phyloP scores from a whole-genome alignment of 2,888 invertebrate species.

The Sclerodermus sp. region DNA sequence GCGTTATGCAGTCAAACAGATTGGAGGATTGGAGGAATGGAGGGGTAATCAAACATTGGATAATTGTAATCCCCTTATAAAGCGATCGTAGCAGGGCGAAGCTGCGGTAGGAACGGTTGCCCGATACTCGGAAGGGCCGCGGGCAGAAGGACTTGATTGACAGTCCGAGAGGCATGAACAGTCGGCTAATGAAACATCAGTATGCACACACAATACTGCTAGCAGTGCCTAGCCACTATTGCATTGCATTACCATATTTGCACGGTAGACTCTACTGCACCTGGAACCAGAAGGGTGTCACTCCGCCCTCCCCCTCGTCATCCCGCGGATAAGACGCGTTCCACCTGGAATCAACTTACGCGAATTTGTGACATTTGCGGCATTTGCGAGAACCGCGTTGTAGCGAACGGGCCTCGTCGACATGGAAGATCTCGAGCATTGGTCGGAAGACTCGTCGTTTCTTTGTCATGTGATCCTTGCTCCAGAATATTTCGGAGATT shows the following conservation, averaged over 20 bases:
- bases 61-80: constrained; percentile 45
- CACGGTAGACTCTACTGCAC: constrained; percentile 16
- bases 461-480: too few relatives aligned
- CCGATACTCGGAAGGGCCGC: constrained; percentile 33
- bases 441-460: too few relatives aligned
- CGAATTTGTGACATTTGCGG: too few relatives aligned
- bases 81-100: constrained; percentile 37
- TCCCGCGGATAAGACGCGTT: too few relatives aligned
- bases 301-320: too few relatives aligned
- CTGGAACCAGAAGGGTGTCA: too few relatives aligned
- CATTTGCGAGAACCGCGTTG: too few relatives aligned
- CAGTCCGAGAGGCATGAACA: constrained; percentile 48
- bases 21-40: constrained; percentile 6
- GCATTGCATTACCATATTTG: constrained; percentile 37
- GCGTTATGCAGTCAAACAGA: too few relatives aligned
- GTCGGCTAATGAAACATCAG: constrained; percentile 55
- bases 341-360: too few relatives aligned
- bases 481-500: too few relatives aligned
- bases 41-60: constrained; percentile 39
- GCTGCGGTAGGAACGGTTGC: not conserved
- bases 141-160: constrained; percentile 49
- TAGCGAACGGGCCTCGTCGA: too few relatives aligned
- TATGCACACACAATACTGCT: constrained; percentile 44
- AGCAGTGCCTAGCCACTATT: constrained; percentile 36
- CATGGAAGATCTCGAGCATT: too few relatives aligned